Evolutionary conservation across 30 jellyfish, hydroid and myxozoan species (phyloP), one percentile per base, ranked within the genome.

Genomic region (Aurelia coerulea): DNA sequence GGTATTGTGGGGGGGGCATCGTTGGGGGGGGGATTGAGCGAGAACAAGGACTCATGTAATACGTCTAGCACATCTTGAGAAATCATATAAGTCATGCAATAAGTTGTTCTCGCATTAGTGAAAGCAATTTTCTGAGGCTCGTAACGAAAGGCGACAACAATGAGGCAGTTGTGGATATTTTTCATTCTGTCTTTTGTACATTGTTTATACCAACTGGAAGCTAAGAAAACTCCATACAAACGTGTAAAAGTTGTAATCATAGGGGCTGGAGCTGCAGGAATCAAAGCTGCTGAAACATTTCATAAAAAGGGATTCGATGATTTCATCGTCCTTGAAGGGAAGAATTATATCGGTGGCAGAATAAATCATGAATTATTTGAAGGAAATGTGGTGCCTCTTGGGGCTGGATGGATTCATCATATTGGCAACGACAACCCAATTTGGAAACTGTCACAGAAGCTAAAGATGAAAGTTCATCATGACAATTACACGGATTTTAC

Each of bases 241-340:
- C 92, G 60, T 12, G 78, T 63, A 11, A 72, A 89, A 74, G 84
- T 90, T 34, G 69, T 90, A 18, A 77, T 90, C 49, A 60, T 90
- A 0, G 97, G 97, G 16, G 97, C 97, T 58, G 97, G 97, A 10
- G 65, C 74, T 16, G 76, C 97, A 2, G 95, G 97, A 5, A 72
- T 90, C 3, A 81, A 72, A 15, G 94, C 90, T 6, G 97, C 97
- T 15, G 94, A 84, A 19, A 69, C 89, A 7, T 60, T 90, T 15
- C 78, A 83, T 70, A 31, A 34, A 46, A 69, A 76, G 12, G 95
- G 95, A 32, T 5, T 82, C 19, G 56, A 76, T 10, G 84, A 83
- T 60, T 90, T 90, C 65, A 39, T 90, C 42, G 68, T 90, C 54
- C 84, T 90, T 33, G 97, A 90, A 58, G 97, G 95, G 31, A 77